These are phyloP conservation scores for Tetranychus urticae DNA, from an alignment of 1,140 invertebrate species.

Conservation along the genomic window DNA sequence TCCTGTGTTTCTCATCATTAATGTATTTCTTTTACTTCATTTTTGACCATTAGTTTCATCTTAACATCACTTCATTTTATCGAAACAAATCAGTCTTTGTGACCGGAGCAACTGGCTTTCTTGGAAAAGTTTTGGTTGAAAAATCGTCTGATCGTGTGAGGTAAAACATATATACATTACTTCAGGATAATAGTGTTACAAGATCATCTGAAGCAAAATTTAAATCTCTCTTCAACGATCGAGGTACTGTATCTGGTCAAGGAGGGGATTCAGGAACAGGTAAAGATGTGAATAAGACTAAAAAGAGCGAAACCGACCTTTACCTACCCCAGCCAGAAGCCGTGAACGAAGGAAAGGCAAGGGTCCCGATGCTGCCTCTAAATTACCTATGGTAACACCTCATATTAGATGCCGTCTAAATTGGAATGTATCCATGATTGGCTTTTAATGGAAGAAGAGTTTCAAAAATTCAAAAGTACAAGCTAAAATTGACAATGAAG, in stretches of 20 bases:
- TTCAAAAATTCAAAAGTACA: conserved; percentile 58
- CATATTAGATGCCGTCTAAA: conserved; percentile 90
- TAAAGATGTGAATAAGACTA: background rate
- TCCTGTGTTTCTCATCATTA: no score
- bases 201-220: no score
- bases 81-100: no score
- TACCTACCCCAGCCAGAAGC: conserved; percentile 25
- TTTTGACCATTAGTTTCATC: no score
- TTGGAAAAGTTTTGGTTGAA: no score
- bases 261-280: background rate
- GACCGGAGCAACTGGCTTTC: no score
- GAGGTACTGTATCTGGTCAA: background rate
- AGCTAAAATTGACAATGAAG: conserved; percentile 7
- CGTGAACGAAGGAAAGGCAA: conserved; percentile 86
- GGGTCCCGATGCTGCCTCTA: conserved; percentile 91
- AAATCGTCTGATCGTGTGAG: no score
- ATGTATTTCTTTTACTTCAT: no score
- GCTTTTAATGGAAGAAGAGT: conserved; percentile 96
- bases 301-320: background rate
- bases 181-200: no score
- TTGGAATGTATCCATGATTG: conserved; percentile 97
- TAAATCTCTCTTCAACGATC: background rate
- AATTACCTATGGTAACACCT: conserved; percentile 83
- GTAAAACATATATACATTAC: no score
- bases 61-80: no score